Conservation (phyloP, 2,797 vertebrate species). For the Diglossa cyanea region DNA sequence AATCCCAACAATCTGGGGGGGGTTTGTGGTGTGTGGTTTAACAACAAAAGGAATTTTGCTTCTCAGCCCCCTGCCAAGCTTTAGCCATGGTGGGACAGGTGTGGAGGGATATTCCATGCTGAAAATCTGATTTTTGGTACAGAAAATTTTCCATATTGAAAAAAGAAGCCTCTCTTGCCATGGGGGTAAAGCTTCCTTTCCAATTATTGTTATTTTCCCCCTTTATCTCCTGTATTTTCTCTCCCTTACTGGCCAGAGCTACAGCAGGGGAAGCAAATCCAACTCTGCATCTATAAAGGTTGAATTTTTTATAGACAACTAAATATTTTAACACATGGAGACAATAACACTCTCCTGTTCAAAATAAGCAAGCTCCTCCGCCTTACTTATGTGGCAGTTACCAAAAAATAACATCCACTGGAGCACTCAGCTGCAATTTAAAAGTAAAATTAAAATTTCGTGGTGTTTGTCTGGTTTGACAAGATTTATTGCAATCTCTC, state of each 20-base stretch:
- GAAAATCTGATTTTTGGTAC: not conserved
- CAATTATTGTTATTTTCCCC: not conserved
- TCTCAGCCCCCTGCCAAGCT: not conserved
- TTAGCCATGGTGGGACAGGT: fast-evolving
- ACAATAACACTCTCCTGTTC: not conserved
- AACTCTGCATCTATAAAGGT: not conserved
- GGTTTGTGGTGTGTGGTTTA: fast-evolving
- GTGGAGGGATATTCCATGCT: not conserved
- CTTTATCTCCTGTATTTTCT: not conserved
- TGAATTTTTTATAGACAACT: not conserved
- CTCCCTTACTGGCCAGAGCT: not conserved
- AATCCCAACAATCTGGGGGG: fast-evolving
- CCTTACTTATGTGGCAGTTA: not conserved
- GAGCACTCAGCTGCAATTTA: conserved; percentile 24
- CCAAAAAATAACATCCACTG: not conserved
- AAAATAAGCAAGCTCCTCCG: conserved; percentile 16
- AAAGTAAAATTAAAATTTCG: conserved; percentile 19
- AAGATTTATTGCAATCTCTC: conserved; percentile 13
- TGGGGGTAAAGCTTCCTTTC: not conserved
- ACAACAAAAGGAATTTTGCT: not conserved
- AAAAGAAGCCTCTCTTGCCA: not conserved
- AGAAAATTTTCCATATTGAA: not conserved
- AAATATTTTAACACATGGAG: not conserved
- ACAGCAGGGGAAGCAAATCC: not conserved
- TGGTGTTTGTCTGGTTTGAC: conserved; percentile 44